Evolutionary conservation across 2,113 vertebrate species (phyloP).

Genomic region (Ictalurus furcatus): DNA sequence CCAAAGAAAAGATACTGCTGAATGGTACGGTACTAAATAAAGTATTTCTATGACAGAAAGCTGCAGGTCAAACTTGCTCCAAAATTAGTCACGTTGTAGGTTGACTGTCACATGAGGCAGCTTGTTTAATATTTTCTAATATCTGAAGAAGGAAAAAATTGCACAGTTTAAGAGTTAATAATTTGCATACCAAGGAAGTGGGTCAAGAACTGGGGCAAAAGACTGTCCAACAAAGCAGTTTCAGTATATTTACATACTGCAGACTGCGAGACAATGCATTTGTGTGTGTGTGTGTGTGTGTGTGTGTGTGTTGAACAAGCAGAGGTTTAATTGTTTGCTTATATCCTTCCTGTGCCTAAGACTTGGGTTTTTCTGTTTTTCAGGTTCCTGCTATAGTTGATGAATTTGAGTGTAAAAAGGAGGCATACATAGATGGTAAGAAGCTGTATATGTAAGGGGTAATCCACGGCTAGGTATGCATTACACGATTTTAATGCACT

Average conservation of each 20-base stretch:
- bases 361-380: conserved; percentile 43
- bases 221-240: neutral
- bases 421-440: conserved; percentile 67
- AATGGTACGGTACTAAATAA: neutral
- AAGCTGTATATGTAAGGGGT: neutral
- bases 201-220: neutral
- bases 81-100: neutral
- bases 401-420: conserved; percentile 74
- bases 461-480: too few species aligned
- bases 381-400: conserved; percentile 70
- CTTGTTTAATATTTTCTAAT: neutral
- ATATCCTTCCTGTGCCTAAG: neutral
- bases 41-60: neutral
- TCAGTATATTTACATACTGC: neutral
- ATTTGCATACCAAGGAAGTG: neutral
- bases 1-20: neutral
- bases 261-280: neutral
- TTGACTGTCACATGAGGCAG: neutral
- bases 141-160: neutral
- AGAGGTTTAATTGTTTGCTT: conserved; percentile 1
- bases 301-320: neutral
- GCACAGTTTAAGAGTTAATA: neutral
- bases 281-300: too few species aligned
- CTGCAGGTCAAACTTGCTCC: neutral
- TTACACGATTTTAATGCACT: too few species aligned